Base-by-base conservation (phyloP, 2,888 invertebrate species). In the Onthophagus sagittarius region DNA sequence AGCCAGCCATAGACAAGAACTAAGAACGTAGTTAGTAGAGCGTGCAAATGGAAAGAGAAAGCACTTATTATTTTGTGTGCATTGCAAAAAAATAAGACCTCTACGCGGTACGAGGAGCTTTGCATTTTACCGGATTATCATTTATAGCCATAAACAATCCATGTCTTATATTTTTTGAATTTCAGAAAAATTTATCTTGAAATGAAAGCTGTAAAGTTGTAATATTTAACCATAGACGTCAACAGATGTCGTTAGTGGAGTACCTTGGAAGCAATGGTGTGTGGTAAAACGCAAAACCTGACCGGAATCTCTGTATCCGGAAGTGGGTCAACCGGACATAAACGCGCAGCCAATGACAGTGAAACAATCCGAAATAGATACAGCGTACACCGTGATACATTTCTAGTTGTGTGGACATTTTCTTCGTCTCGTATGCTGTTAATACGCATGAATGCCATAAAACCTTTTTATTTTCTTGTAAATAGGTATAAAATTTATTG, bases 1-100 rank as follows among this genome's bases (percentile, higher is more conserved):
- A 74, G 77, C 79, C 77, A 77, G 78, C 77, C 78, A 78, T 78
- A 78, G 76, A 77, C 78, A 76, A 78, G 77, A 77, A 75, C 78
- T 23, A 23, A 23, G 23, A 23, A 23, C 78, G 75, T 75, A 77
- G 76, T 81, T 80, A 80, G 79, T 80, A 80, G 81, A 80, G 81
- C 81, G 77, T 79, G 78, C 79, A 77, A 67, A 80, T 80, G 80
- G 79, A 81, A 81, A 81, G 81, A 81, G 81, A 81, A 81, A 81
- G 81, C 81, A 80, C 79, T 81, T 78, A 76, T 76, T 77, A 78
- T 77, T 78, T 67, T 53, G 39, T 53, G 39, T 11, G 23, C 39
- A 53, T 11, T 11, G 11, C 11, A 53, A 53, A 53, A 53, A 23
- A 23, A 23, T 23, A 23, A 23, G 23, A 23, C 23, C 23, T 23